phyloP scores from a whole-genome alignment of 2,888 invertebrate species.

The Lordiphosa fenestrarum region DNA sequence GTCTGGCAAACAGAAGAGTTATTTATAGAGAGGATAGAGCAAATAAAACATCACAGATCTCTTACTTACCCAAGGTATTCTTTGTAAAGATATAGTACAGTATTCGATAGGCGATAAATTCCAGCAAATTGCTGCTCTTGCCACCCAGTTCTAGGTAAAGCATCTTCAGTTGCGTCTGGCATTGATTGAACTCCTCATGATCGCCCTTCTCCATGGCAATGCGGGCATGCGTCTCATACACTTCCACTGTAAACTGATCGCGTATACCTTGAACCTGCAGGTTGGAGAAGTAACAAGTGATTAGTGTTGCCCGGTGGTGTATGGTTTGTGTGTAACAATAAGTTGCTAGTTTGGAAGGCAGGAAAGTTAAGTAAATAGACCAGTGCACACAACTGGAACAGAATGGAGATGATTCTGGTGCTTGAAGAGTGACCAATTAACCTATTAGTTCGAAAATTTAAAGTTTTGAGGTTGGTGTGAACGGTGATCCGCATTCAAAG shows the following conservation, averaged over 20 bases:
- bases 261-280: slow-evolving; percentile 96
- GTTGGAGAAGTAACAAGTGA: neutral
- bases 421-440: no score
- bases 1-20: slow-evolving; percentile 83
- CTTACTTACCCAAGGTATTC: slow-evolving; percentile 91
- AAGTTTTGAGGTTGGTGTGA: no score
- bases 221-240: slow-evolving; percentile 99
- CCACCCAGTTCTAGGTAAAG: slow-evolving; percentile 90
- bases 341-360: neutral
- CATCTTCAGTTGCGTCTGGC: slow-evolving; percentile 98
- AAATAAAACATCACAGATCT: neutral
- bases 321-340: neutral
- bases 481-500: no score
- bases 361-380: no score
- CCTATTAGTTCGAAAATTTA: no score
- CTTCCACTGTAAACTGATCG: slow-evolving; percentile 96
- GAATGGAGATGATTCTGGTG: no score
- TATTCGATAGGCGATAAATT: slow-evolving; percentile 98
- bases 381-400: no score
- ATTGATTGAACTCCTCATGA: slow-evolving; percentile 99
- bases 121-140: slow-evolving; percentile 86
- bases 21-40: slow-evolving; percentile 1
- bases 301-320: no score
- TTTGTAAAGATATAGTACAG: slow-evolving; percentile 99
- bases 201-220: slow-evolving; percentile 99